Base-by-base conservation (phyloP, 2,888 invertebrate genomes). In the Quadroppia sp. region DNA sequence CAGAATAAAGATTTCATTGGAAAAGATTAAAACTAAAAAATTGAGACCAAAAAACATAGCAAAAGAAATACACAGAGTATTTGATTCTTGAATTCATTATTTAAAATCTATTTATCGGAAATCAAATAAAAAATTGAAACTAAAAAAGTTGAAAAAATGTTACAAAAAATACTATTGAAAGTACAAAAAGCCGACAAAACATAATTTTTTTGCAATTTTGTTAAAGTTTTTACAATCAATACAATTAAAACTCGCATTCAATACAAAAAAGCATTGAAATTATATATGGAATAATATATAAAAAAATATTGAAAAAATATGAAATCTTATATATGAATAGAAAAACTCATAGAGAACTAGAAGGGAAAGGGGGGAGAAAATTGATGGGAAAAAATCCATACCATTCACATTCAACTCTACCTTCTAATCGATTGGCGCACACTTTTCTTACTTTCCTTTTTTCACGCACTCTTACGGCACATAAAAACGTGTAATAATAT, bases 391-490 rank as follows among this genome's bases (percentile, higher is more conserved):
- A 67, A 67, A 23, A 20, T 36, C 17, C 42, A 69, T 42, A 25
- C 28, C 56, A 69, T 45, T 40, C 36, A 64, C 56, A 69, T 45
- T 40, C 36, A 64, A 40, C 36, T 40, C 64, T 69, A 69, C 69
- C 69, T 69, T 69, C 40, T 69, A 69, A 69, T 69, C 69, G 69
- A 69, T 69, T 45, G 69, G 42, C 40, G 40, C 69, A 69, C 69
- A 69, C 69, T 69, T 69, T 69, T 45, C 45, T 45, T 36, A 36
- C 36, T 36, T 36, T 36, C 36, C 36, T 61, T 40, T 20, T 64
- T 64, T 64, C 23, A 69, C 42, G 40, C 69, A 69, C 69, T 45
- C 69, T 42, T 69, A 69, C 20, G 40, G 36, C 20, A 69, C 9
- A 45, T 7, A 45, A 32, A 36, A 7, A n/a, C 15, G 32, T 32